Evolutionary conservation across 53 echinoderm and acorn worm genomes (phyloP).

Genomic region (Holothuria leucospilota): DNA sequence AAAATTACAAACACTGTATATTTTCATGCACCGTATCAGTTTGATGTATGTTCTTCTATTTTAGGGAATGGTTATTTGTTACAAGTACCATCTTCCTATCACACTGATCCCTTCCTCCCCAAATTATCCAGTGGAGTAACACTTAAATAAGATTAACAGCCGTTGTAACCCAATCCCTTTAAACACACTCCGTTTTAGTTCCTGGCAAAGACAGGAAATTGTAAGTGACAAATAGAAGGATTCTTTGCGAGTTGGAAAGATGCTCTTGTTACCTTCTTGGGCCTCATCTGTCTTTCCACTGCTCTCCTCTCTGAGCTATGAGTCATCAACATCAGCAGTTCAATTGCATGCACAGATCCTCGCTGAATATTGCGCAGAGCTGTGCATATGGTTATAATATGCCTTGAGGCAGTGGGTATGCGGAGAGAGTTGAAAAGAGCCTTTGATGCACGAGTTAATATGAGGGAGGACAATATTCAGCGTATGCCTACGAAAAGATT

Average conservation of each 20-base stretch:
- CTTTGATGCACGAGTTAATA: too few species aligned
- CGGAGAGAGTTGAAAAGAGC: too few species aligned
- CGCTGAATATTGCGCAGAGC: slow-evolving; percentile 10
- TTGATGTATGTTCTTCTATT: too few species aligned
- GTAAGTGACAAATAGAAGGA: slow-evolving; percentile 22
- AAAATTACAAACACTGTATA: too few species aligned
- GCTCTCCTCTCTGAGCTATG: slow-evolving; percentile 16
- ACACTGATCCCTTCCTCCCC: too few species aligned
- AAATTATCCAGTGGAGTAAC: neutral
- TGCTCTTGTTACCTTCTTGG: neutral
- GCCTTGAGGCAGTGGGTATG: slow-evolving; percentile 8
- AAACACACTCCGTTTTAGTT: slow-evolving; percentile 3
- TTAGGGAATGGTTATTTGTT: too few species aligned
- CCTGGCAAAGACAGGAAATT: slow-evolving; percentile 33
- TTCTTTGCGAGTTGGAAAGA: slow-evolving; percentile 18
- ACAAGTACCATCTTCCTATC: too few species aligned
- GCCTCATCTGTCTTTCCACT: slow-evolving; percentile 35
- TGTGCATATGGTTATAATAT: slow-evolving; percentile 32
- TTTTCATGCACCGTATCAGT: too few species aligned
- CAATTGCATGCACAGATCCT: neutral
- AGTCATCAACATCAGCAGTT: slow-evolving; percentile 22
- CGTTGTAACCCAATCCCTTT: slow-evolving; percentile 30
- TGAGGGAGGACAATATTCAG: too few species aligned
- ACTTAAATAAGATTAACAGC: slow-evolving; percentile 30
- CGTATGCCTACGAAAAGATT: too few species aligned